These are phyloP conservation scores for Danio choprae DNA, from an alignment of 2,797 vertebrate species.

Conservation along the genomic window DNA sequence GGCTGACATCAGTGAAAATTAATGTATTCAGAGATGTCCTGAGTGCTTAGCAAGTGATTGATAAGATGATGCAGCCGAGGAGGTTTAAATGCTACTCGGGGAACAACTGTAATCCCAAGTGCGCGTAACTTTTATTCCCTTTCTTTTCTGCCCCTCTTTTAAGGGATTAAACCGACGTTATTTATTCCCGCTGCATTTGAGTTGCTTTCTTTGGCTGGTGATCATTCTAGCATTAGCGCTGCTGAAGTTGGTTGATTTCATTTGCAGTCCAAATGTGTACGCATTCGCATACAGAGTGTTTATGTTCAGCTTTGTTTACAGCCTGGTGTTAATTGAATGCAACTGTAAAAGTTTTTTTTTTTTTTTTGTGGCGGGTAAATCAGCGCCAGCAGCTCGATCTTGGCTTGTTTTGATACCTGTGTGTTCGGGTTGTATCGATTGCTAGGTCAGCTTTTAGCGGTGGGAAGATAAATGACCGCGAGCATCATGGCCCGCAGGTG, in stretches of 20 bases:
- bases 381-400: slow-evolving; percentile 28
- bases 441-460: slow-evolving; percentile 53
- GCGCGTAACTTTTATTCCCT: slow-evolving; percentile 37
- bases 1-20: slow-evolving; percentile 48
- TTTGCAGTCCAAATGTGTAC: slow-evolving; percentile 3
- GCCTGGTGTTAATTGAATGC: slow-evolving; percentile 29
- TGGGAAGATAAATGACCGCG: slow-evolving; percentile 59
- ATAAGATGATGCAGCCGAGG: slow-evolving; percentile 53
- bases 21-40: slow-evolving; percentile 52
- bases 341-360: slow-evolving; percentile 36
- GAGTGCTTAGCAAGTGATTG: slow-evolving; percentile 50
- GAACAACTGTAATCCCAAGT: slow-evolving; percentile 54
- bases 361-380: slow-evolving; percentile 38
- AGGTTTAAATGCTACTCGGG: slow-evolving; percentile 47
- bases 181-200: slow-evolving; percentile 39
- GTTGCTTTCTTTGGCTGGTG: slow-evolving; percentile 1
- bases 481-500: slow-evolving; percentile 41
- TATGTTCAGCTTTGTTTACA: slow-evolving; percentile 20
- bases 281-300: background rate
- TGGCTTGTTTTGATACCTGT: slow-evolving; percentile 40
- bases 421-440: slow-evolving; percentile 54
- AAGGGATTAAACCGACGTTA: slow-evolving; percentile 32
- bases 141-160: slow-evolving; percentile 31
- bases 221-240: background rate
- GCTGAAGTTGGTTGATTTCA: background rate